phyloP scores from a whole-genome alignment of 2,113 vertebrate species.

The Eupsittula cactorum region DNA sequence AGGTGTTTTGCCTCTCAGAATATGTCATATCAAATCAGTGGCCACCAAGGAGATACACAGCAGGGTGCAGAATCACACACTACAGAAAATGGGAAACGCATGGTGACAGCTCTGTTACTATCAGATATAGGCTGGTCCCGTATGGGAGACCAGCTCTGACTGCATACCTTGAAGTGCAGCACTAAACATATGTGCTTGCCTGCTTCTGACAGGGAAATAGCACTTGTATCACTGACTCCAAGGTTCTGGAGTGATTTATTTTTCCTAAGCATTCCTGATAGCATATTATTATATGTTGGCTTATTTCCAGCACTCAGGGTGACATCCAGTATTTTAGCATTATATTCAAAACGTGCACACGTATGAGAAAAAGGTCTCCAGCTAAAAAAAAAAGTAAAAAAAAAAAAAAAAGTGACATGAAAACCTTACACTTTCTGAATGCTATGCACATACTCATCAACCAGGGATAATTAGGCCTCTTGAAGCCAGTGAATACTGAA shows the following conservation, averaged over 20 bases:
- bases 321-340: slow-evolving; percentile 56
- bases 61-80: not conserved
- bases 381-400: not conserved
- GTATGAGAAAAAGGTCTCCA: slow-evolving; percentile 34
- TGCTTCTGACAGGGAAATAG: slow-evolving; percentile 51
- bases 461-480: slow-evolving; percentile 57
- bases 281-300: slow-evolving; percentile 56
- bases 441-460: slow-evolving; percentile 66
- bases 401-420: slow-evolving; percentile 26
- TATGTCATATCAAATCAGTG: slow-evolving; percentile 33
- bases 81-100: slow-evolving; percentile 3
- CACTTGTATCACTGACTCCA: slow-evolving; percentile 40
- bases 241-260: slow-evolving; percentile 60
- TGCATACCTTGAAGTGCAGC: slow-evolving; percentile 51
- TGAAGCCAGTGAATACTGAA: slow-evolving; percentile 73
- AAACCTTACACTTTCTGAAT: slow-evolving; percentile 62
- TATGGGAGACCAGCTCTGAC: not conserved
- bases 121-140: not conserved
- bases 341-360: slow-evolving; percentile 56
- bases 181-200: slow-evolving; percentile 58
- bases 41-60: slow-evolving; percentile 9
- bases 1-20: slow-evolving; percentile 52
- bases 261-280: slow-evolving; percentile 63
- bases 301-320: slow-evolving; percentile 39
- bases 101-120: slow-evolving; percentile 8